A percentile compares a stretch with the other conserved stretches of the same genome.
Evolutionary conservation across 2,113 vertebrate species (phyloP).

Genomic region (Ceratotherium simum): DNA sequence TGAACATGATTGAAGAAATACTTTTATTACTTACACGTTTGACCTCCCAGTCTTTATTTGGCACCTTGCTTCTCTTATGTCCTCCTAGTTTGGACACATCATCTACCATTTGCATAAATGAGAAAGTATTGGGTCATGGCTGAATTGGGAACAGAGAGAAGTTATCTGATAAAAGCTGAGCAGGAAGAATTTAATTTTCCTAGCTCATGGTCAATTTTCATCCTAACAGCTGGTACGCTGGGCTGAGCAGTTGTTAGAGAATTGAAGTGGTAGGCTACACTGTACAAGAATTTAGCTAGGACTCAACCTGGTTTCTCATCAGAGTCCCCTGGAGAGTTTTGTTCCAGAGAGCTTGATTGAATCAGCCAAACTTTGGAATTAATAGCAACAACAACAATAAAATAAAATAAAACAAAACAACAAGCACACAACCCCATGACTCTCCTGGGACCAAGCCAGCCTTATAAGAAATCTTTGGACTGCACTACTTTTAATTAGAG

Average conservation of each 20-base stretch:
- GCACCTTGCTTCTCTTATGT: conserved; percentile 12
- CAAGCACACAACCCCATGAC: not conserved
- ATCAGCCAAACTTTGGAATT: conserved; percentile 27
- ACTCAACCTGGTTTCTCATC: not conserved
- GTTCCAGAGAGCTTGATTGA: not conserved
- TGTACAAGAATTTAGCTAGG: not conserved
- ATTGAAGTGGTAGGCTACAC: not conserved
- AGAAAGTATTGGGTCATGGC: not conserved
- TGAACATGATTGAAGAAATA: not conserved
- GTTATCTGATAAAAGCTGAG: conserved; percentile 47
- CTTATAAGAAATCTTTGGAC: not conserved
- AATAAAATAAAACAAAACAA: not conserved
- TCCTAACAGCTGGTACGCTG: not conserved
- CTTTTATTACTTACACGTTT: not conserved
- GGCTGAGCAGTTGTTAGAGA: not conserved
- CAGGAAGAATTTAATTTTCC: conserved; percentile 59
- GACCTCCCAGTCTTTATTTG: not conserved
- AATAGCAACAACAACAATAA: conserved; percentile 30
- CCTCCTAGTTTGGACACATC: not conserved
- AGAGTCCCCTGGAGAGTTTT: not conserved
- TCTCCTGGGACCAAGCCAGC: not conserved
- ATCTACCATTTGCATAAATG: conserved; percentile 28
- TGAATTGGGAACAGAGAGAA: conserved; percentile 18
- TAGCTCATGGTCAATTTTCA: conserved; percentile 49
- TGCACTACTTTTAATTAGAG: not conserved